Evolutionary conservation across 2,797 vertebrate genomes (phyloP).

Genomic region (Sciurus carolinensis): DNA sequence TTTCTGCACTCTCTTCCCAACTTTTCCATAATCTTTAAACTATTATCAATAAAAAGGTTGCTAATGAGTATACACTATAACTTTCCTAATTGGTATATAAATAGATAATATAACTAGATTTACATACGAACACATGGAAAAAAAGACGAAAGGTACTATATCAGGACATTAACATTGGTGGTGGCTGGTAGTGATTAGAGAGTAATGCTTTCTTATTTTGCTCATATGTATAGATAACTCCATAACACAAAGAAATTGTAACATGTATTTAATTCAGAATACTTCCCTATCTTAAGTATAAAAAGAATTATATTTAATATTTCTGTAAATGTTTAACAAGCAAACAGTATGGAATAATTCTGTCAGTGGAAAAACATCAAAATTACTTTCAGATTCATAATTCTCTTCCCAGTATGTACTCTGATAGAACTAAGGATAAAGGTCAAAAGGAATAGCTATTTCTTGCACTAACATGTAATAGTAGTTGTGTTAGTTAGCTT

Average conservation of each 20-base stretch:
- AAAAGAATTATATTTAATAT: conserved; percentile 45
- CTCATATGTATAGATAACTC: neutral
- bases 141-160: neutral
- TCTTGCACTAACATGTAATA: neutral
- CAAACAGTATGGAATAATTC: neutral
- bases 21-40: conserved; percentile 27
- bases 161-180: conserved; percentile 2
- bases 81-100: conserved; percentile 29
- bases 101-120: neutral
- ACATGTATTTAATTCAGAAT: neutral
- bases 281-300: neutral
- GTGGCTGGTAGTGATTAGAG: neutral
- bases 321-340: conserved; percentile 47
- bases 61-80: neutral
- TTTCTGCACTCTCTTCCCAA: neutral
- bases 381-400: conserved; percentile 39
- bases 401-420: conserved; percentile 8
- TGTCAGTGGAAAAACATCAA: neutral
- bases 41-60: conserved; percentile 1
- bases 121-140: neutral
- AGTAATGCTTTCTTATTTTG: conserved; percentile 52
- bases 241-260: neutral
- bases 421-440: conserved; percentile 28
- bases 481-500: neutral
- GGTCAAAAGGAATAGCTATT: conserved; percentile 55